Evolutionary conservation across 2,797 vertebrate species (phyloP), one percentile per base, ranked within the genome.

Genomic region (Melanotaenia nigrans): DNA sequence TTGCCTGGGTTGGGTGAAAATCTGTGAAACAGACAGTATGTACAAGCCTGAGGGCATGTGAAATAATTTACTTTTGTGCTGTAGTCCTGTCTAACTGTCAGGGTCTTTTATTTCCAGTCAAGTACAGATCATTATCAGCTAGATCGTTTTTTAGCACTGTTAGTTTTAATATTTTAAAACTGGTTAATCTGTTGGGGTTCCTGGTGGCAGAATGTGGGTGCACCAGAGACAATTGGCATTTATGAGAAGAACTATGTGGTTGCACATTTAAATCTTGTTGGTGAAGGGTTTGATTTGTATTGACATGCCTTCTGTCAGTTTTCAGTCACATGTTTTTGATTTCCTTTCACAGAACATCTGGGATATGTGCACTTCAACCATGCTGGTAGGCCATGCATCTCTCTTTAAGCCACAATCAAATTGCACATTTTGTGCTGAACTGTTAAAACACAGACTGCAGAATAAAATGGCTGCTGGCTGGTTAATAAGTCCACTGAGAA

Each of bases 31-130:
- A 86, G 85, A 64, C 89, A 85, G 85, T 85, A 85, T 91, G 88
- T 90, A 89, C 67, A 53, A 85, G 90, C 90, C 85, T 77, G 68
- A 82, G 87, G 90, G 87, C 85, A 88, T 90, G 87, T 69, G 85
- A 86, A 92, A 92, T 90, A 89, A 92, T 92, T 92, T 88, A 92
- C 89, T 83, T 90, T 88, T 74, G 83, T 85, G 82, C 88, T 90
- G 84, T 88, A 84, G 73, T 76, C 79, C 90, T 87, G 87, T 92
- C 89, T 86, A 82, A 88, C 87, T 90, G 91, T 90, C 90, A 88
- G 80, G 71, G 82, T 57, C 80, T 87, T 87, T 91, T 89, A 89
- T 86, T 88, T 87, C 82, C 81, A 85, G 74, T 83, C 81, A 85
- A 80, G 51, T 12, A 22, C 76, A 75, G 81, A 91, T 86, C 87